Conservation (phyloP, 2,888 invertebrate species). For the Drosophila eohydei region DNA sequence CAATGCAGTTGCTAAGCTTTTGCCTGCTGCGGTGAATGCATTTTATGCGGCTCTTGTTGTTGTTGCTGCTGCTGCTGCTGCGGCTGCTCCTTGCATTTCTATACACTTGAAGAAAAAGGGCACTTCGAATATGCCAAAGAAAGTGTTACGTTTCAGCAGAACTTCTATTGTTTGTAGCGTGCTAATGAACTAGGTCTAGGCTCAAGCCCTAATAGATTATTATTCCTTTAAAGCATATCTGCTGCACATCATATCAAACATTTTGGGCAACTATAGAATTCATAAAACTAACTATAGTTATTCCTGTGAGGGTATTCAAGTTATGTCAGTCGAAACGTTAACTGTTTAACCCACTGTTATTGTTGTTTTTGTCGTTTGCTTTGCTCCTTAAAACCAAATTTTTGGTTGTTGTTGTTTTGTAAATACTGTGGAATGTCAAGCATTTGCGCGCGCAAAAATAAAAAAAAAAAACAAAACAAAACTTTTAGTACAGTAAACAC, state of each 20-base stretch:
- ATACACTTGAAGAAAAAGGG: constrained; percentile 9
- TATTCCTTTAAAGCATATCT: too few relatives aligned
- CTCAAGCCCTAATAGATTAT: too few relatives aligned
- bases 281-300: too few relatives aligned
- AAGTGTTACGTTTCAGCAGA: neutral
- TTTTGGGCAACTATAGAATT: too few relatives aligned
- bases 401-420: constrained; percentile 31
- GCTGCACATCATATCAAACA: too few relatives aligned
- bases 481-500: constrained; percentile 63
- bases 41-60: constrained; percentile 53
- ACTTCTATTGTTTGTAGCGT: too few relatives aligned
- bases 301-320: neutral
- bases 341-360: constrained; percentile 9
- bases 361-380: constrained; percentile 37
- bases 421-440: constrained; percentile 59
- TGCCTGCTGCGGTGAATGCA: constrained; percentile 67
- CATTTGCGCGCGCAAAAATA: constrained; percentile 43
- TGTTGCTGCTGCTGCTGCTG: constrained; percentile 26
- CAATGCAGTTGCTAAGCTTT: constrained; percentile 74
- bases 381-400: constrained; percentile 50
- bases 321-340: neutral
- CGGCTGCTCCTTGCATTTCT: constrained; percentile 61
- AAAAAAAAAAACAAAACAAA: constrained; percentile 1
- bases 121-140: neutral
- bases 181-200: too few relatives aligned